Percentiles rank a stretch among this genome's conserved stretches.
Evolutionary conservation across 2,797 vertebrate genomes (phyloP).

Genomic region (Glyptemys insculpta): DNA sequence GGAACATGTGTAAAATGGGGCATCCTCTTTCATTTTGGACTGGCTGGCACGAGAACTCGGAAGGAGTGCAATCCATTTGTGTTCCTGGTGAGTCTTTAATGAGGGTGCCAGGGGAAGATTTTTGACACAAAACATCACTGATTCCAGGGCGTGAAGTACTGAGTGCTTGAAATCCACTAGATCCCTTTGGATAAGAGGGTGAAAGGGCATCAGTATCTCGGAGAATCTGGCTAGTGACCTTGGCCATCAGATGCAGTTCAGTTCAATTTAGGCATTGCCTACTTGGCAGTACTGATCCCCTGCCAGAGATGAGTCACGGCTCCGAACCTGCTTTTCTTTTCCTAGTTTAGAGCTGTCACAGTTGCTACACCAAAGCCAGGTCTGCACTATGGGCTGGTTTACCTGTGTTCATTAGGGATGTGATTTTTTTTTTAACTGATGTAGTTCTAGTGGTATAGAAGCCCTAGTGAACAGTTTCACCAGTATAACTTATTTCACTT

Average conservation of each 20-base stretch:
- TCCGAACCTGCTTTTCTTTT: not conserved
- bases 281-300: not conserved
- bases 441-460: not conserved
- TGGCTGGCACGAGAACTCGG: not conserved
- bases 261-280: not conserved
- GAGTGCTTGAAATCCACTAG: not conserved
- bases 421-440: not conserved
- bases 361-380: not conserved
- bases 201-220: not conserved
- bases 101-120: not conserved
- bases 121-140: not conserved
- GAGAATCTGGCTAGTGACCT: not conserved
- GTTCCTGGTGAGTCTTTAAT: not conserved
- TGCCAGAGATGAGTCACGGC: not conserved
- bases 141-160: fast-evolving
- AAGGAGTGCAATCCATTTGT: fast-evolving
- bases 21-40: not conserved
- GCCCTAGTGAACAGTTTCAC: not conserved
- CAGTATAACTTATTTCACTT: not conserved
- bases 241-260: not conserved
- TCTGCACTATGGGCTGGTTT: not conserved
- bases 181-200: not conserved
- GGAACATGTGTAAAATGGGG: not conserved
- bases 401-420: not conserved
- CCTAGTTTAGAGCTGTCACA: not conserved